phyloP scores from a whole-genome alignment of 2,113 vertebrate species.

The Hystrix brachyura region DNA sequence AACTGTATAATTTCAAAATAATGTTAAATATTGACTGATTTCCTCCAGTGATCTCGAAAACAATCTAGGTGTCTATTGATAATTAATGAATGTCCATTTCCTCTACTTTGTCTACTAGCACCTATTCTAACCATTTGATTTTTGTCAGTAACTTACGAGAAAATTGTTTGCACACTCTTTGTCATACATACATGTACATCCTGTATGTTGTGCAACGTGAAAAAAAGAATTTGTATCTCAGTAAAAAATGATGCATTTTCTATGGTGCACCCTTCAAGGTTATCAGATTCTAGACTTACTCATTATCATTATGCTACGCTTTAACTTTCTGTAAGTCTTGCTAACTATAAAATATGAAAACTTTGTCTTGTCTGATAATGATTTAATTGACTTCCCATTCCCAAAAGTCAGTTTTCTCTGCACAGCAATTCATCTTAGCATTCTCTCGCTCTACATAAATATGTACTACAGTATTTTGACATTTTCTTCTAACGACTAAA shows the following conservation, averaged over 20 bases:
- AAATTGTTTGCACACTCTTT: not conserved
- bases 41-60: not conserved
- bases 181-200: no score
- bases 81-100: not conserved
- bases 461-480: not conserved
- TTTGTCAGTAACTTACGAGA: not conserved
- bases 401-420: not conserved
- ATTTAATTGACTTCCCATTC: not conserved
- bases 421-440: not conserved
- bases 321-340: not conserved
- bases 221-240: not conserved
- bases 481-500: constrained; percentile 25
- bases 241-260: not conserved
- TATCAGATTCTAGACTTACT: not conserved
- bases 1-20: not conserved
- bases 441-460: not conserved
- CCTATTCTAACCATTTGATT: not conserved
- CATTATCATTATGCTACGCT: not conserved
- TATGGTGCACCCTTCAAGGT: not conserved
- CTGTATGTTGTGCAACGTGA: not conserved
- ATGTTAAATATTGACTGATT: not conserved
- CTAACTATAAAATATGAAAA: not conserved
- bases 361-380: not conserved
- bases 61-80: not conserved
- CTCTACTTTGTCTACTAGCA: not conserved